Evolutionary conservation across 2,888 invertebrate species (phyloP), one percentile per base, ranked within the genome.

Genomic region (Psylliodes chrysocephalus): DNA sequence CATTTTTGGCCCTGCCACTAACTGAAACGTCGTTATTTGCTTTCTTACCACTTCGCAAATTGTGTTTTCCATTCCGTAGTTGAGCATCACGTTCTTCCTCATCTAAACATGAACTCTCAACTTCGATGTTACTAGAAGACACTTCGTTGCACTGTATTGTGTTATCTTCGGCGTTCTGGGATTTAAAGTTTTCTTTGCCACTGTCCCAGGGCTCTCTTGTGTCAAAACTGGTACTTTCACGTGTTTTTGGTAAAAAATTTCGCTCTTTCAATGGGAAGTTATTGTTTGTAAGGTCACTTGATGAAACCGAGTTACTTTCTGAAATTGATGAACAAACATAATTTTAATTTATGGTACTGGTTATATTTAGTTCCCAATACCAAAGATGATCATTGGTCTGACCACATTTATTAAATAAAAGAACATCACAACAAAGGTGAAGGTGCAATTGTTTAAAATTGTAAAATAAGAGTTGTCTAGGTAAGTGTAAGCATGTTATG

Each of bases 101-200:
- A 1, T 68, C 70, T 2, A 59, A 51, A 22, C 61, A 53, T 8
- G 57, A 66, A 69, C 47, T 71, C 63, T 66, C 66, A n/a, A 57
- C 84, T n/a, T 84, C 84, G 6, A 85, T 84, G 42, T 87, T 87
- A 72, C 87, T 88, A 0, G 89, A 89, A 0, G 89, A 89, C 14
- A 90, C 87, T 78, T 90, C 89, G 78, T 89, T 86, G 68, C 89
- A 89, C 80, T 90, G 89, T 42, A 89, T 88, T 46, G 84, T 78
- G 63, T 79, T 81, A 68, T 84, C 85, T 65, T 72, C 70, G n/a
- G 51, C 30, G 7, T 57, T 25, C 17, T 65, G 60, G 1, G 62
- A 52, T 8, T 61, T 73, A 30, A 67, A 68, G 28, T 76, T 74
- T 49, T 76, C 75, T 60, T 75, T 75, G 30, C 71, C 73, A 30